A percentile compares a stretch with the other conserved stretches of the same genome.
Evolutionary conservation across 2,797 vertebrate genomes (phyloP).

Genomic region (Sphenopsis melanotis): DNA sequence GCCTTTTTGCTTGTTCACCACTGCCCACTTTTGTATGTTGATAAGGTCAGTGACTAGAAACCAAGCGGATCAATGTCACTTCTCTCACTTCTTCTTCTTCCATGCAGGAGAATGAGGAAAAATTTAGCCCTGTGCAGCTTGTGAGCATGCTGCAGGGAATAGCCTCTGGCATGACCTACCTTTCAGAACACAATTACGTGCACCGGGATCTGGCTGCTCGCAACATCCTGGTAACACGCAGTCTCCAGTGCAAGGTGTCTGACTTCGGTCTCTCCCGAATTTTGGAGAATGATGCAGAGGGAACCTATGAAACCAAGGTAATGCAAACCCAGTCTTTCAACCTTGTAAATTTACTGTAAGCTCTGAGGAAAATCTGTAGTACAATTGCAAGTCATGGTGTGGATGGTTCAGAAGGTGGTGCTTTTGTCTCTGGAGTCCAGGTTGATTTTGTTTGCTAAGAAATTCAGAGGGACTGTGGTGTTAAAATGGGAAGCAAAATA

Average conservation of each 20-base stretch:
- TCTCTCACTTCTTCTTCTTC: not conserved
- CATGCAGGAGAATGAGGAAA: constrained; percentile 74
- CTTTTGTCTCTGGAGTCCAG: not conserved
- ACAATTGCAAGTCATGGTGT: not conserved
- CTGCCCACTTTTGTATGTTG: not conserved
- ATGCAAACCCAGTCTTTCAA: not conserved
- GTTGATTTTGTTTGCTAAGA: not conserved
- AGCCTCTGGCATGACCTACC: constrained; percentile 94
- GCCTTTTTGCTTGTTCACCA: not conserved
- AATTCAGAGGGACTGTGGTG: not conserved
- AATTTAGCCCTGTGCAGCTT: constrained; percentile 82
- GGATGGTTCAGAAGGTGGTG: not conserved
- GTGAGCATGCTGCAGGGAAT: constrained; percentile 94
- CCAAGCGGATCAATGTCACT: not conserved
- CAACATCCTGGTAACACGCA: constrained; percentile 91
- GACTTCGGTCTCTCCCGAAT: constrained; percentile 92
- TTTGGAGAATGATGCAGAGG: constrained; percentile 86
- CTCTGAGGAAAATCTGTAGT: not conserved
- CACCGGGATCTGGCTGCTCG: constrained; percentile 93
- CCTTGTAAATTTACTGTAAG: not conserved
- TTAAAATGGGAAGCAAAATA: not conserved
- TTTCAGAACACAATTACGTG: constrained; percentile 91
- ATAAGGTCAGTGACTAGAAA: not conserved
- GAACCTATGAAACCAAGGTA: constrained; percentile 80
- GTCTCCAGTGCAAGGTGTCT: constrained; percentile 93